These are phyloP conservation scores for Chrysomela aeneicollis DNA, from an alignment of 2,888 invertebrate genomes.

Conservation along the genomic window DNA sequence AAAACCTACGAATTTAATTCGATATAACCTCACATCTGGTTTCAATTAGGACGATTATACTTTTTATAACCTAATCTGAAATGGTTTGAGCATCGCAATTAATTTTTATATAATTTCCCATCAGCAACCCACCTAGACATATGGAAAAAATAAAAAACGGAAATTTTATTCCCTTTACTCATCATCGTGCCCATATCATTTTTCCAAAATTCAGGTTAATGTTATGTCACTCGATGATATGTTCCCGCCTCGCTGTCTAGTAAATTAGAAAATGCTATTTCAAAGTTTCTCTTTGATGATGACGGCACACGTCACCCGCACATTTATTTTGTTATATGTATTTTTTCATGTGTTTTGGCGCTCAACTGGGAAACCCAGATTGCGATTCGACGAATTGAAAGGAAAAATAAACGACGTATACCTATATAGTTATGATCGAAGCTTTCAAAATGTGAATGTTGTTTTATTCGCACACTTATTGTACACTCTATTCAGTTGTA, in stretches of 20 bases:
- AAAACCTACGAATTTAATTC: no score
- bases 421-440: not conserved
- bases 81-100: no score
- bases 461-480: no score
- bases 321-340: not conserved
- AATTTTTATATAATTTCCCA: no score
- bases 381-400: not conserved
- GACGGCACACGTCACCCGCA: not conserved
- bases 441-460: not conserved
- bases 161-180: not conserved
- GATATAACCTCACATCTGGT: no score
- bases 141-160: not conserved
- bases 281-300: not conserved
- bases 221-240: not conserved
- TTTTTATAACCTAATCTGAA: no score
- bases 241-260: not conserved
- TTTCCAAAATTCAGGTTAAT: not conserved
- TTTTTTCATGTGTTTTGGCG: conserved; percentile 4
- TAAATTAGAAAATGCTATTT: not conserved
- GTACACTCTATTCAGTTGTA: no score
- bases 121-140: not conserved
- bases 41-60: no score
- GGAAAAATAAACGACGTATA: not conserved
- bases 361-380: not conserved
- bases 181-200: not conserved